Evolutionary conservation across 1,140 invertebrate genomes (phyloP).

Genomic region (Bradynema listronoti): DNA sequence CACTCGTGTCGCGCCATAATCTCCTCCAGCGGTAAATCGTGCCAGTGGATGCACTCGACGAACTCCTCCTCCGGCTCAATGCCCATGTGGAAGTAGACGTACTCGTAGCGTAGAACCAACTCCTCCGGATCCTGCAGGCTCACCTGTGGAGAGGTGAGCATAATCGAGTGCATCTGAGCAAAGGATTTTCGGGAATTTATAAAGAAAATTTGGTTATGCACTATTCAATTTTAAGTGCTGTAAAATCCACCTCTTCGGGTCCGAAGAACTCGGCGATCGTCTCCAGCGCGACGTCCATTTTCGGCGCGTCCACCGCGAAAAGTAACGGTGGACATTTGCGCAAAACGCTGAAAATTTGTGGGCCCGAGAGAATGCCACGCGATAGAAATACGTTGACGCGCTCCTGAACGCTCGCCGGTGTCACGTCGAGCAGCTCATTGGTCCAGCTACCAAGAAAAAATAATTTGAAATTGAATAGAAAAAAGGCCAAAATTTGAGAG

Average conservation of each 20-base stretch:
- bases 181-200: neutral
- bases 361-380: conserved; percentile 22
- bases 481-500: neutral
- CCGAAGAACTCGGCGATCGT: conserved; percentile 39
- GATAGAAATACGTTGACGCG: conserved; percentile 28
- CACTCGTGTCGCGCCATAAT: conserved; percentile 47
- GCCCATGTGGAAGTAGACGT: conserved; percentile 51
- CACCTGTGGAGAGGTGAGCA: neutral
- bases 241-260: conserved; percentile 31
- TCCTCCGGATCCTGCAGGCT: too few relatives aligned
- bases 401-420: conserved; percentile 5
- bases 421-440: conserved; percentile 2
- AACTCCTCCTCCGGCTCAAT: conserved; percentile 42
- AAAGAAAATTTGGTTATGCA: neutral
- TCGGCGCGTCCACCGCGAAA: conserved; percentile 26
- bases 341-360: conserved; percentile 23
- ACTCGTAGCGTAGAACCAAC: too few relatives aligned
- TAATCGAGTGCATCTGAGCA: neutral
- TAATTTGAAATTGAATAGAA: too few relatives aligned
- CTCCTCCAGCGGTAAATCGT: conserved; percentile 33
- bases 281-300: conserved; percentile 24
- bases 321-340: conserved; percentile 37
- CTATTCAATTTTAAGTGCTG: neutral
- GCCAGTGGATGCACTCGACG: conserved; percentile 17
- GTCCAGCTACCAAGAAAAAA: too few relatives aligned